phyloP scores from a whole-genome alignment of 2,797 vertebrate species.

The Myotis findleyi region DNA sequence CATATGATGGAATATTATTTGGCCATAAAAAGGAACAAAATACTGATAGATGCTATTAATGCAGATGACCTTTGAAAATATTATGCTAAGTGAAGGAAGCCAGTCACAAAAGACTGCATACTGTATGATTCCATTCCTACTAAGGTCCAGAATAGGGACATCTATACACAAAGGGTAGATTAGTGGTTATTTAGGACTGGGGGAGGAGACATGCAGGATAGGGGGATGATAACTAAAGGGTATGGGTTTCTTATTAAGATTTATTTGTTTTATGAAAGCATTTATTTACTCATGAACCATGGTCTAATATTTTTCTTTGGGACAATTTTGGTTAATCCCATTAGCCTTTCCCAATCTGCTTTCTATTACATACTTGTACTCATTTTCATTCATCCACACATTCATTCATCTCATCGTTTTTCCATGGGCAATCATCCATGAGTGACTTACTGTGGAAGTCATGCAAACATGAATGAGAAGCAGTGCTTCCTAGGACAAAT shows the following conservation, averaged over 20 bases:
- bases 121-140: too few species aligned
- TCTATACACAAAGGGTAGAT: too few species aligned
- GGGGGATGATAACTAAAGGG: too few species aligned
- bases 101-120: too few species aligned
- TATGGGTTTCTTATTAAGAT: not conserved
- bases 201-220: too few species aligned
- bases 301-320: not conserved
- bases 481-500: not conserved
- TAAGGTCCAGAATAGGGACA: too few species aligned
- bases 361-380: not conserved
- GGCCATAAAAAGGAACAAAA: too few species aligned
- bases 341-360: not conserved
- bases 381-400: not conserved
- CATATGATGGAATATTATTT: too few species aligned
- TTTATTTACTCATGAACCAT: not conserved
- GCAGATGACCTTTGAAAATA: too few species aligned
- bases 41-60: too few species aligned
- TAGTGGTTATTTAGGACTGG: too few species aligned
- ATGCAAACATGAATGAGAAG: not conserved
- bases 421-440: not conserved
- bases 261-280: not conserved
- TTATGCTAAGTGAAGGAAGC: too few species aligned
- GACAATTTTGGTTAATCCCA: not conserved
- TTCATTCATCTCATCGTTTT: slow-evolving; percentile 29
- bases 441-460: not conserved